Conservation (phyloP, 2,113 vertebrate genomes). For the Pao palembangensis region DNA sequence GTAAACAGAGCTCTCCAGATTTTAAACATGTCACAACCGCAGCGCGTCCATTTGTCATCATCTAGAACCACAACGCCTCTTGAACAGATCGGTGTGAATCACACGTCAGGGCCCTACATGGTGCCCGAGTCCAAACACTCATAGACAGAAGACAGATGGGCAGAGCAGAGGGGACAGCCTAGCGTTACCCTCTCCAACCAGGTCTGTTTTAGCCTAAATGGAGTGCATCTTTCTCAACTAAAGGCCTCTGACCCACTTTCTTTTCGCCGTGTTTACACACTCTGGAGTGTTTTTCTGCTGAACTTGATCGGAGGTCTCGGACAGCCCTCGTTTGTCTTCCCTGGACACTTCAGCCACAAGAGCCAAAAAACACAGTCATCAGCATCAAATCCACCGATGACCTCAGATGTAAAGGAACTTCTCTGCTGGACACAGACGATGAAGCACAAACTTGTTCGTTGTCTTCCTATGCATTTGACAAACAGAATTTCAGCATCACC, state of each 20-base stretch:
- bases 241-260: slow-evolving; percentile 10
- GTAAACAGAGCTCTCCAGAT: slow-evolving; percentile 45
- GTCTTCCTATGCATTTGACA: too few species aligned
- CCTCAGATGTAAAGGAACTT: slow-evolving; percentile 25
- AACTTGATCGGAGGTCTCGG: slow-evolving; percentile 18
- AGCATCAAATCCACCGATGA: slow-evolving; percentile 3
- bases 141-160: slow-evolving; percentile 35
- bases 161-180: slow-evolving; percentile 2
- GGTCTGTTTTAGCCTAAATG: slow-evolving; percentile 28
- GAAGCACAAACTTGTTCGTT: slow-evolving; percentile 8
- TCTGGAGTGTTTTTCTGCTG: slow-evolving; percentile 23
- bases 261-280: slow-evolving; percentile 23
- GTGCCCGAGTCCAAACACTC: slow-evolving; percentile 33
- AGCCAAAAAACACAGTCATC: slow-evolving; percentile 24
- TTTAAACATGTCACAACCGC: slow-evolving; percentile 55
- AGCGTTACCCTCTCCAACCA: slow-evolving; percentile 21
- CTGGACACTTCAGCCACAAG: slow-evolving; percentile 8
- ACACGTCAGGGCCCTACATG: slow-evolving; percentile 31
- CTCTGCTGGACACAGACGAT: slow-evolving; percentile 13
- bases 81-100: slow-evolving; percentile 38
- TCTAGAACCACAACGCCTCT: not conserved
- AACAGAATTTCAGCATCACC: too few species aligned
- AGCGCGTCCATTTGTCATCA: slow-evolving; percentile 42
- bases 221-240: slow-evolving; percentile 26
- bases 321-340: slow-evolving; percentile 27